A percentile compares a stretch with the other conserved stretches of the same genome.
These are phyloP conservation scores for Drosophila lacertosa DNA, from an alignment of 1,140 invertebrate genomes.

Conservation along the genomic window DNA sequence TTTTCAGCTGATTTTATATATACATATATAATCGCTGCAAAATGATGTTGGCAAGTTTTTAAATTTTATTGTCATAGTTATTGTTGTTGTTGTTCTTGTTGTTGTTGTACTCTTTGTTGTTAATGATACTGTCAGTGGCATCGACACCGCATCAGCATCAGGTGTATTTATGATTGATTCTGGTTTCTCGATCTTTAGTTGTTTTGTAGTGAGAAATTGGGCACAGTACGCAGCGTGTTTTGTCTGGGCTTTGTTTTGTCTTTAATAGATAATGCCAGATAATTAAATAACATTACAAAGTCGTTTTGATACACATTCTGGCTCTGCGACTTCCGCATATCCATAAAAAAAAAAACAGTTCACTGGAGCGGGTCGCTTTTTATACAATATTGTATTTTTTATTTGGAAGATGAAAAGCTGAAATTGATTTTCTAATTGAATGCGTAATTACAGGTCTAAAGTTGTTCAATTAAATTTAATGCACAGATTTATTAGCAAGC, in stretches of 20 bases:
- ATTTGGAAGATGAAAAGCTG: not conserved
- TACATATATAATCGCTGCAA: conserved; percentile 65
- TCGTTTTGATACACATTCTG: conserved; percentile 33
- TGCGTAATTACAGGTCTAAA: conserved; percentile 16
- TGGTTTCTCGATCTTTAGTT: conserved; percentile 21
- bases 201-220: conserved; percentile 29
- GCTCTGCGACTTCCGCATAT: conserved; percentile 48
- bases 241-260: conserved; percentile 45
- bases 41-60: conserved; percentile 65
- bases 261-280: conserved; percentile 54
- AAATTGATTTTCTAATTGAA: conserved; percentile 27
- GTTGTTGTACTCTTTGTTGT: conserved; percentile 53
- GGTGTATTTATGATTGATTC: conserved; percentile 61
- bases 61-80: conserved; percentile 43
- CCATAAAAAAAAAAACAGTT: conserved; percentile 53
- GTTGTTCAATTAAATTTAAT: conserved; percentile 36
- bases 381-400: conserved; percentile 3
- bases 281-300: conserved; percentile 69
- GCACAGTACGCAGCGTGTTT: conserved; percentile 32
- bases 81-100: conserved; percentile 6
- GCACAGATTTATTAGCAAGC: conserved; percentile 42
- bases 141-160: conserved; percentile 54
- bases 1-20: conserved; percentile 44
- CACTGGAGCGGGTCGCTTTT: conserved; percentile 39
- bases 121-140: conserved; percentile 71